Base-by-base conservation (phyloP, 1,140 invertebrate species). In the Eupristina koningsbergeri region DNA sequence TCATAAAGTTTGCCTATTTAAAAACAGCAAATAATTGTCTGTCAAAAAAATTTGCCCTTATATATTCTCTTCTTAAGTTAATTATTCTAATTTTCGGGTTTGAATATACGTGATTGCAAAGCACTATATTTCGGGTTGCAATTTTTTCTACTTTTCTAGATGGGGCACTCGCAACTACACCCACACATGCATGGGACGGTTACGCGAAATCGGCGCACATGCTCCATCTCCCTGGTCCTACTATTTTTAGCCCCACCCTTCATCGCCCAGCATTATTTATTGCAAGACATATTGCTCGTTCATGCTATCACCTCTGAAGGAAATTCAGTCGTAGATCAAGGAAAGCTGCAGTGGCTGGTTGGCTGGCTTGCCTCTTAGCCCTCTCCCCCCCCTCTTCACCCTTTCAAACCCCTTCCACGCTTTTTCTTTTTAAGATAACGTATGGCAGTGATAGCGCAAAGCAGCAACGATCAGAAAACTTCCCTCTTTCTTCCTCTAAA, bases 321-420 rank as follows among this genome's bases (percentile, higher is more conserved):
- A 86, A 86, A 86, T 84, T 84, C 82, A 84, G 74, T 47, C 82
- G 73, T 86, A 86, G 85, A 86, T 86, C 85, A 86, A 81, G 26
- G 17, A 36, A 36, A 36, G 41, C 73, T 11, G 53, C 11, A 45
- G n/a, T n/a, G n/a, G 3, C 3, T 39, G 39, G 67, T 47, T 58
- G 19, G 67, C 50, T 67, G 31, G 31, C 41, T 53, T 36, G 34
- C 45, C 73, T 76, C 39, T 41, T 78, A 29, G 5, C 19, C 0
- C 67, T 26, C 8, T 45, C 15, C 58, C 29, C 31, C 6, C 11
- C 41, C 41, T 22, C 3, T 3, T 31, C 63, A 29, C 45, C 39
- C 34, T n/a, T 39, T 7, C 47, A 15, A 45, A 9, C 58, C 29
- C 31, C 6, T 45, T 11, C 41, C 31, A 1, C 26, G 34, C 75